Conservation (phyloP, 2,113 vertebrate genomes). For the Polyodon spathula region DNA sequence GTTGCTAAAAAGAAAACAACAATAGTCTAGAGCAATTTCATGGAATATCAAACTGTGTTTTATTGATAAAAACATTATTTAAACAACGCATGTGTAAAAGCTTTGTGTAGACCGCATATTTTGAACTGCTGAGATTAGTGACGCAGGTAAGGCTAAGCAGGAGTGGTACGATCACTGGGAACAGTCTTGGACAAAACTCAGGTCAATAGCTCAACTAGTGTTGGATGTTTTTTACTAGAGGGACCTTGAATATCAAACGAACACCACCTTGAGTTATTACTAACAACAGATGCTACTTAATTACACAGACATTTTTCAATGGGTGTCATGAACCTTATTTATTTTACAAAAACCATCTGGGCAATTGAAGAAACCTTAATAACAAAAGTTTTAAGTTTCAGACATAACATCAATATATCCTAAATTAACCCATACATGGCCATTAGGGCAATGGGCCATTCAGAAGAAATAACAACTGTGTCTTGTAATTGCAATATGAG, state of each 20-base stretch:
- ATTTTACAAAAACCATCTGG: slow-evolving; percentile 10
- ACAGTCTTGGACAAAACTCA: neutral
- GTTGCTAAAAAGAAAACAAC: no score
- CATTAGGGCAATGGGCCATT: slow-evolving; percentile 68
- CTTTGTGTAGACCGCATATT: no score
- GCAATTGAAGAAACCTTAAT: slow-evolving; percentile 48
- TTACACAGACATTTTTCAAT: slow-evolving; percentile 37
- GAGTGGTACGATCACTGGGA: neutral
- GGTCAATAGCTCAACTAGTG: neutral
- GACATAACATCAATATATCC: slow-evolving; percentile 57
- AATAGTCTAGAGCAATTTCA: no score
- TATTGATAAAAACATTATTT: no score
- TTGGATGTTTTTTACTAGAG: neutral
- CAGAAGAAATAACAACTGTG: slow-evolving; percentile 25
- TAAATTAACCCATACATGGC: slow-evolving; percentile 59
- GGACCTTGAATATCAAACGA: neutral
- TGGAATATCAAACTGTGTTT: no score
- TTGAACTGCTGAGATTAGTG: no score
- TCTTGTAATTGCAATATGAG: slow-evolving; percentile 26
- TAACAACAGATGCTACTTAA: slow-evolving; percentile 20
- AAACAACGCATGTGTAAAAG: no score
- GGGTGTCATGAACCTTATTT: slow-evolving; percentile 47
- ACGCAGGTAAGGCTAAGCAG: no score
- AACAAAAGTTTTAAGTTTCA: slow-evolving; percentile 52
- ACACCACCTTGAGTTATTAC: slow-evolving; percentile 6